phyloP scores from a whole-genome alignment of 2,113 vertebrate species.

The Azemiops feae region DNA sequence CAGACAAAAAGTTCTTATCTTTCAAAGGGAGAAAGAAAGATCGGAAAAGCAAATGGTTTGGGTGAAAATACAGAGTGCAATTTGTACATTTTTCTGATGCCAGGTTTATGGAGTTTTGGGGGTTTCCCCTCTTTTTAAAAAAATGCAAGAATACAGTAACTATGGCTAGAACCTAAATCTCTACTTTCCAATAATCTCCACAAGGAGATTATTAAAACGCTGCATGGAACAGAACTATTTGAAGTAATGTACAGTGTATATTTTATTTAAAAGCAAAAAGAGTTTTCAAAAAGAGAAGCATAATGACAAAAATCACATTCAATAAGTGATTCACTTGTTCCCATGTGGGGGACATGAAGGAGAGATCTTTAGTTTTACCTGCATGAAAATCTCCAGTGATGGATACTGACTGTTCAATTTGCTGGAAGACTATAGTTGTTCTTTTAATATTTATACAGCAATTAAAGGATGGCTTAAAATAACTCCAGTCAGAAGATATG shows the following conservation, averaged over 20 bases:
- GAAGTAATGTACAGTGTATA: background rate
- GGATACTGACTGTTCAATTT: background rate
- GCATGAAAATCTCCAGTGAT: background rate
- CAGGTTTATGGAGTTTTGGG: background rate
- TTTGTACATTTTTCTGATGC: background rate
- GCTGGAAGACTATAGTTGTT: background rate
- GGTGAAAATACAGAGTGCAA: background rate
- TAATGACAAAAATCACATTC: slow-evolving; percentile 5
- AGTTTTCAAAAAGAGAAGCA: background rate
- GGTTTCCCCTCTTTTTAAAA: background rate
- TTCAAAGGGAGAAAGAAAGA: background rate
- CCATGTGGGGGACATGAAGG: background rate
- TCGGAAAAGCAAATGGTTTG: background rate
- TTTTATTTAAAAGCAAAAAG: background rate
- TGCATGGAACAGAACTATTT: background rate
- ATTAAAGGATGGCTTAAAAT: background rate
- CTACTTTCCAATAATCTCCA: background rate
- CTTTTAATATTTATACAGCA: background rate
- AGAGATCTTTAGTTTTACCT: background rate
- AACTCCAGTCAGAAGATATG: background rate
- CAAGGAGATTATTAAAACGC: background rate
- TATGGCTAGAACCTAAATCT: background rate
- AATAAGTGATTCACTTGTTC: background rate
- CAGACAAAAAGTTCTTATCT: background rate
- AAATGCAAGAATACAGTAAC: background rate